A percentile compares a stretch with the other conserved stretches of the same genome.
These are phyloP conservation scores for Andrena fulva DNA, from an alignment of 2,888 invertebrate species.

Conservation along the genomic window DNA sequence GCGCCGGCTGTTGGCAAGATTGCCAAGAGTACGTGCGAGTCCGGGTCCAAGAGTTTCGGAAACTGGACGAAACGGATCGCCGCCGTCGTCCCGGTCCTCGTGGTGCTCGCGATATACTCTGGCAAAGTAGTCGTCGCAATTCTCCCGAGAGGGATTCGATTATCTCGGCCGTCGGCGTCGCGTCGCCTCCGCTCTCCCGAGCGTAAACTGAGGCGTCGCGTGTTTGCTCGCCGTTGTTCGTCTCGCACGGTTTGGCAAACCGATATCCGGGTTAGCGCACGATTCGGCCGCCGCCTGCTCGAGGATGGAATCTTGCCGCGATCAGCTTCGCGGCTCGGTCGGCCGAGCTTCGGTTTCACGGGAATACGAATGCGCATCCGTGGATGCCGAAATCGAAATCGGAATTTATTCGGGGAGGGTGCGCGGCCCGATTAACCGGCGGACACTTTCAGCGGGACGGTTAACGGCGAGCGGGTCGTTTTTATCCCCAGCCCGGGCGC, in stretches of 20 bases:
- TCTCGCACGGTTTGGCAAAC: conserved; percentile 25
- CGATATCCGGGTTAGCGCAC: conserved; percentile 29
- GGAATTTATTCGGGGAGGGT: conserved; percentile 27
- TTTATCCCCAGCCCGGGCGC: conserved; percentile 8
- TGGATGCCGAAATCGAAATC: neutral
- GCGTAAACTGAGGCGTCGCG: conserved; percentile 26
- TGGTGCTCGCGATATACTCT: neutral
- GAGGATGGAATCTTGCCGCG: conserved; percentile 1
- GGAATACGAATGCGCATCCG: neutral
- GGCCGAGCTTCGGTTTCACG: neutral
- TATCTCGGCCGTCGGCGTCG: conserved; percentile 24
- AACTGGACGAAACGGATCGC: neutral
- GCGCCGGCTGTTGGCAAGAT: conserved; percentile 36
- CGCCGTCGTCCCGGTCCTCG: too few relatives aligned
- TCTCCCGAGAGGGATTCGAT: conserved; percentile 47
- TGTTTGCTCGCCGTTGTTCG: conserved; percentile 41
- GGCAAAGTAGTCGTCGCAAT: conserved; percentile 20
- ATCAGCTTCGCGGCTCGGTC: neutral
- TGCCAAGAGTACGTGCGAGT: neutral
- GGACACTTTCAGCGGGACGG: conserved; percentile 30
- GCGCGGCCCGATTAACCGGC: conserved; percentile 11
- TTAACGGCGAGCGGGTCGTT: conserved; percentile 23
- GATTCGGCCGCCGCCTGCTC: neutral
- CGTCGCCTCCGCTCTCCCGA: conserved; percentile 10
- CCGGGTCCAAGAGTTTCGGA: conserved; percentile 25